Percentiles rank a stretch among this genome's conserved stretches.
Evolutionary conservation across 2,888 invertebrate genomes (phyloP).

Genomic region (Pandemis cinnamomeana): DNA sequence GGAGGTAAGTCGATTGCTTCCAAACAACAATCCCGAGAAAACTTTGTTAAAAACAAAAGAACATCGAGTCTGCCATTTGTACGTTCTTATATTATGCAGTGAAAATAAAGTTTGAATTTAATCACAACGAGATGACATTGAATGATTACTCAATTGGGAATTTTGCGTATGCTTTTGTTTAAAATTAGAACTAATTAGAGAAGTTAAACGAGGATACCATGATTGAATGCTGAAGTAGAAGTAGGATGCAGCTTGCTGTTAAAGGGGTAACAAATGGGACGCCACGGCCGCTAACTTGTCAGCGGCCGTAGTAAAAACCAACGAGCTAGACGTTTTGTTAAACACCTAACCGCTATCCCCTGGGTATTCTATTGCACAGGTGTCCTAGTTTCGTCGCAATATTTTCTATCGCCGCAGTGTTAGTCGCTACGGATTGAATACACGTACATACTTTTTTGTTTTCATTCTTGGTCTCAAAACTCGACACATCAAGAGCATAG

Average conservation of each 20-base stretch:
- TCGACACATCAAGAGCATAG: background rate
- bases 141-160: background rate
- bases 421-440: background rate
- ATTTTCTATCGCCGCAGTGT: background rate
- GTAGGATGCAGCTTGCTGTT: background rate
- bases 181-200: background rate
- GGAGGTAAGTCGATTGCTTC: conserved; percentile 9
- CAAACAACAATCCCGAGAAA: background rate
- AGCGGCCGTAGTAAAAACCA: background rate
- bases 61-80: conserved; percentile 9
- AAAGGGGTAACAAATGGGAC: background rate
- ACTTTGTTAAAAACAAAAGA: conserved; percentile 11
- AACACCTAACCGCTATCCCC: background rate
- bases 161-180: background rate
- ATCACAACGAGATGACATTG: conserved; percentile 1
- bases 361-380: background rate
- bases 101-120: conserved; percentile 5
- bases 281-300: background rate
- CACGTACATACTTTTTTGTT: background rate
- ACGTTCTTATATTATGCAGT: conserved; percentile 3
- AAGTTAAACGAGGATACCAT: background rate
- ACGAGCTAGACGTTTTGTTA: background rate
- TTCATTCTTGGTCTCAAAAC: background rate
- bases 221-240: background rate
- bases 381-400: background rate